Conservation (phyloP, 2,888 invertebrate genomes). For the Drosophila macrospina region DNA sequence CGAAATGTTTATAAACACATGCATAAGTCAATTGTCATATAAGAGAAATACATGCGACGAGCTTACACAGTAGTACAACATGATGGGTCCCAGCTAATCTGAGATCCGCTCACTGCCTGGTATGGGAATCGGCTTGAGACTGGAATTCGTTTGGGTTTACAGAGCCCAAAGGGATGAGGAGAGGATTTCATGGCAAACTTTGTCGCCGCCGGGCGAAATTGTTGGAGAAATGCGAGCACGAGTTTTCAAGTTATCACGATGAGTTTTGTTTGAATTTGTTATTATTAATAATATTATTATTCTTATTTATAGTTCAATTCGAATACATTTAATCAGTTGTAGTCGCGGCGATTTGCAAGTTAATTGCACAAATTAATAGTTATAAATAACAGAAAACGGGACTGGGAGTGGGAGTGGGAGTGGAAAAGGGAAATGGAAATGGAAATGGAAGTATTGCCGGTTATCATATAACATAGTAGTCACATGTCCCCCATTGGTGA, state of each 20-base stretch:
- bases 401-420: constrained; percentile 5
- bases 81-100: constrained; percentile 33
- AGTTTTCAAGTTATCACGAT: constrained; percentile 28
- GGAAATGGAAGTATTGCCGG: constrained; percentile 13
- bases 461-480: constrained; percentile 13
- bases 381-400: constrained; percentile 55
- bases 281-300: constrained; percentile 23
- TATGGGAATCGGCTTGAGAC: constrained; percentile 22
- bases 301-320: constrained; percentile 51
- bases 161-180: neutral
- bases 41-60: constrained; percentile 3
- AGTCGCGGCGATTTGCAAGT: constrained; percentile 59
- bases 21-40: constrained; percentile 16
- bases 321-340: constrained; percentile 65
- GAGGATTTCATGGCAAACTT: constrained; percentile 22
- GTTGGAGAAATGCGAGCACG: constrained; percentile 61
- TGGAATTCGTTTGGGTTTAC: constrained; percentile 9
- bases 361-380: constrained; percentile 73
- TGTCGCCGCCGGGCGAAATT: constrained; percentile 33
- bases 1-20: constrained; percentile 32
- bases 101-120: constrained; percentile 17
- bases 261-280: constrained; percentile 13
- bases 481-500: constrained; percentile 31
- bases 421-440: constrained; percentile 16
- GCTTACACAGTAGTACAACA: constrained; percentile 8